These are phyloP conservation scores for Petromus typicus DNA, from an alignment of 2,113 vertebrate species.

Conservation along the genomic window DNA sequence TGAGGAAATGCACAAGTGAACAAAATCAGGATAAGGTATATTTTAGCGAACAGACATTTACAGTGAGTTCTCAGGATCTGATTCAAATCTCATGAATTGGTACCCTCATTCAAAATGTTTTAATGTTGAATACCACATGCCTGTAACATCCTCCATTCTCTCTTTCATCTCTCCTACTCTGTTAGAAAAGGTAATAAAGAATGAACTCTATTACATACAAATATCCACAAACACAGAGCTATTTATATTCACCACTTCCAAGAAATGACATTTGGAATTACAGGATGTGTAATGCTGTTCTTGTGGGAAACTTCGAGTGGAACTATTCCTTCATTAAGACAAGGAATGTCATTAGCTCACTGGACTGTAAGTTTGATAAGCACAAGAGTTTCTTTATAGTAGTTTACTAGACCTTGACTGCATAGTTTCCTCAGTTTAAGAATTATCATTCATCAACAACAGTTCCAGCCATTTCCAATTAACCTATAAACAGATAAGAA, in stretches of 20 bases:
- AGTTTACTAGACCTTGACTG: conserved; percentile 62
- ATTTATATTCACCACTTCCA: not conserved
- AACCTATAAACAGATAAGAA: conserved; percentile 59
- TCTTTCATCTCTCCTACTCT: not conserved
- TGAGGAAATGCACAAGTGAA: not conserved
- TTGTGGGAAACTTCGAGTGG: conserved; percentile 39
- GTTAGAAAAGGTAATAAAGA: not conserved
- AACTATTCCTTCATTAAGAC: conserved; percentile 72
- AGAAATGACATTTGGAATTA: not conserved
- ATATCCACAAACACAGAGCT: not conserved
- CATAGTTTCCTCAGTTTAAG: conserved; percentile 58
- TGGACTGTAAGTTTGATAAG: conserved; percentile 63
- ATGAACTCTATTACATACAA: not conserved
- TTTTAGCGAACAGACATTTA: conserved; percentile 1
- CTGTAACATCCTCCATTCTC: not conserved
- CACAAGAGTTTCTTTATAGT: conserved; percentile 51
- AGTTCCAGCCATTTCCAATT: conserved; percentile 54
- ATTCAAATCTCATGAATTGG: not conserved
- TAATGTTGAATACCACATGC: not conserved
- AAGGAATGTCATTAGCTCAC: conserved; percentile 62
- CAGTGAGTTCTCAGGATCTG: not conserved
- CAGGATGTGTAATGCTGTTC: conserved; percentile 26
- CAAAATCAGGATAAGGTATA: not conserved
- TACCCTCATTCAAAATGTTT: not conserved
- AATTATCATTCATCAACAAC: conserved; percentile 62